Evolutionary conservation across 1,140 invertebrate species (phyloP), one percentile per base, ranked within the genome.

Genomic region (Alviniconcha marisindica): DNA sequence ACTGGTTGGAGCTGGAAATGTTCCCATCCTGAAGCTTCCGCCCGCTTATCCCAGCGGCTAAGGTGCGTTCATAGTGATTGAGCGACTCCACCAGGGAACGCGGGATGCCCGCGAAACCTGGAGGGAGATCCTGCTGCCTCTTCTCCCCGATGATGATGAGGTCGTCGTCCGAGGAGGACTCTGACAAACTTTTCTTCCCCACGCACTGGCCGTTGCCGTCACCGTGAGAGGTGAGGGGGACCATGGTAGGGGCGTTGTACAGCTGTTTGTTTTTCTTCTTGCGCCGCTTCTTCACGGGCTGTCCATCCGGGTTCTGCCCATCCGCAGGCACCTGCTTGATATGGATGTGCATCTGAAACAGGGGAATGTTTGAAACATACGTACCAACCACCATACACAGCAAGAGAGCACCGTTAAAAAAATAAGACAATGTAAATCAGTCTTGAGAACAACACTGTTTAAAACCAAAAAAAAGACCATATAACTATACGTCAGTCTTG

Each of bases 1-100:
- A 36, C 78, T 96, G 95, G 79, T 85, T 60, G 83, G 83, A 69
- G 73, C 81, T 44, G 81, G 83, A 56, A 82, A 48, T 73, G 40
- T 82, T 73, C 2, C 36, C 42, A 48, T 78, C 82, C 48, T 85
- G 84, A 28, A 83, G 71, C 51, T 82, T 74, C 14, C 33, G 38
- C 28, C 77, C 79, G 10, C 78, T 38, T n/a, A 63, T 71, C 56
- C 77, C 84, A 18, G 77, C 51, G 2, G 78, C 60, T 18, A 80
- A 40, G 38, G 60, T 80, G 24, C 78, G 78, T 28, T 80, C 78
- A 28, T 80, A 80, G 21, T 80, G 60, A 38, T 80, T 80, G 24
- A 80, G 56, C 12, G 78, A 80, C 24, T 80, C 78, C 56, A 80
- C 60, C 36, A 80, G 33, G 18, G 38, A 40, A 60, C 78, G 78